A percentile compares a stretch with the other conserved stretches of the same genome.
phyloP scores from a whole-genome alignment of 2,797 vertebrate species.

The Bovichtus variegatus region DNA sequence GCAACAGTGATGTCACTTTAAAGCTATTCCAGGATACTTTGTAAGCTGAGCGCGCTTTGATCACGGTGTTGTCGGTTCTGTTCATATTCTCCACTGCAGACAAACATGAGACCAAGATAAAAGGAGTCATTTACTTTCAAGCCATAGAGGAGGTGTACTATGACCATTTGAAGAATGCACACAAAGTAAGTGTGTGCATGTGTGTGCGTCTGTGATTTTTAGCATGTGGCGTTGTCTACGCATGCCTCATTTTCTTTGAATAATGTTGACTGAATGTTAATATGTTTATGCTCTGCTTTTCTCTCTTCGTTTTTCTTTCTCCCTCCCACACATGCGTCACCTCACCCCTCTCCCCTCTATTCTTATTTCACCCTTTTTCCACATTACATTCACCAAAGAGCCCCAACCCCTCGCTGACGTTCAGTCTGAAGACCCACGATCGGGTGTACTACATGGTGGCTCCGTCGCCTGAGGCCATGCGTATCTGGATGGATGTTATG shows the following conservation, averaged over 20 bases:
- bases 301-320: conserved; percentile 9
- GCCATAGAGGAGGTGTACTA: conserved; percentile 99
- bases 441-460: conserved; percentile 98
- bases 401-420: conserved; percentile 94
- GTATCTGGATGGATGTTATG: conserved; percentile 99
- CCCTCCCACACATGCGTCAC: conserved; percentile 8
- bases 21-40: not conserved
- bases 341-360: not conserved
- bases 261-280: conserved; percentile 37
- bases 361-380: conserved; percentile 5
- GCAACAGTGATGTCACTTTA: conserved; percentile 10
- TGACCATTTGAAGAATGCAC: conserved; percentile 97
- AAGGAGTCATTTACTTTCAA: conserved; percentile 99
- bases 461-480: conserved; percentile 95
- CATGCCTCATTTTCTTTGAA: conserved; percentile 4
- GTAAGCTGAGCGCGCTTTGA: conserved; percentile 39
- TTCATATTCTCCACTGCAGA: conserved; percentile 83
- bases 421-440: conserved; percentile 97
- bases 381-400: conserved; percentile 83
- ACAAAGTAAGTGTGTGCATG: conserved; percentile 88
- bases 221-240: not conserved
- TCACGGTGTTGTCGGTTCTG: conserved; percentile 22
- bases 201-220: conserved; percentile 13
- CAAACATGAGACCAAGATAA: conserved; percentile 98
- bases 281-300: conserved; percentile 48